Percentiles rank a stretch among this genome's conserved stretches.
Conservation (phyloP, 2,888 invertebrate genomes). For the Catotricha subobsoleta region DNA sequence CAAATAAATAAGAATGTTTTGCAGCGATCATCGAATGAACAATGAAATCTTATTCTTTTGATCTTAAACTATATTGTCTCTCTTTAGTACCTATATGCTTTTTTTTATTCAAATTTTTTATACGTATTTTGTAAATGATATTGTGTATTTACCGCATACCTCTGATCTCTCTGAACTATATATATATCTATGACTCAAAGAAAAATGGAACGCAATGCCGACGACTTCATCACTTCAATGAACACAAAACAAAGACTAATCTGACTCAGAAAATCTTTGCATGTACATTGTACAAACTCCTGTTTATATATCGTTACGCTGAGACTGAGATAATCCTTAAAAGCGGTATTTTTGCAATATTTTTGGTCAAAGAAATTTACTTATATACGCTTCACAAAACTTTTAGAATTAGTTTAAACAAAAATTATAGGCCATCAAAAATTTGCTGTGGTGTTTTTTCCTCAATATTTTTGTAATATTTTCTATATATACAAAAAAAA, state of each 20-base stretch:
- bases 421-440: neutral
- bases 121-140: slow-evolving; percentile 1
- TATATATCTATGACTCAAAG: slow-evolving; percentile 6
- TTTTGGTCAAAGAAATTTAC: too few relatives aligned
- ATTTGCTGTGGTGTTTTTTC: neutral
- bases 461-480: neutral
- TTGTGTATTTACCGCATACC: slow-evolving; percentile 1
- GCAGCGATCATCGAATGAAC: neutral
- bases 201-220: slow-evolving; percentile 6
- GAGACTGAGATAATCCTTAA: too few relatives aligned
- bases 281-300: too few relatives aligned
- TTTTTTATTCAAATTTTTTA: neutral
- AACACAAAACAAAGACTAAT: slow-evolving; percentile 1
- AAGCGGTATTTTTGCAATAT: too few relatives aligned
- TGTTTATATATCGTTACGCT: too few relatives aligned
- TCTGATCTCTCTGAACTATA: too few relatives aligned
- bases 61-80: neutral
- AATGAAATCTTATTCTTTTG: neutral
- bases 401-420: too few relatives aligned
- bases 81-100: neutral
- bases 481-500: neutral
- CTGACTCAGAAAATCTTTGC: too few relatives aligned
- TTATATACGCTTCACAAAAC: too few relatives aligned
- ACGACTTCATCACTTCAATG: neutral
- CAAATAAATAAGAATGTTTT: neutral